Conservation (phyloP, 23 tunicate species). For the Trididemnum clinides region DNA sequence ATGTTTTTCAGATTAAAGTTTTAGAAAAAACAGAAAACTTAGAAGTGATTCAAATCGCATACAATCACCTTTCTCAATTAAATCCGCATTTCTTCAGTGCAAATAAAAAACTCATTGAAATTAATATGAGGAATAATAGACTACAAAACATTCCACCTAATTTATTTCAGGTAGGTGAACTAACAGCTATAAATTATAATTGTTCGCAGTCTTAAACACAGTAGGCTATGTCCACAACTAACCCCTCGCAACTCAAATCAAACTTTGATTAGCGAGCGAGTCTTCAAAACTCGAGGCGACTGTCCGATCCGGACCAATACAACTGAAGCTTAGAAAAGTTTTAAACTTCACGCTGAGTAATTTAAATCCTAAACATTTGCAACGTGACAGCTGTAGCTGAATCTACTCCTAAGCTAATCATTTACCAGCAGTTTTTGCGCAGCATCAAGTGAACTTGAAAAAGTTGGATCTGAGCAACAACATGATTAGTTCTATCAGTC, state of each 20-base stretch:
- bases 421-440: not conserved
- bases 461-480: slow-evolving; percentile 75
- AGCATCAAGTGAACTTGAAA: not conserved
- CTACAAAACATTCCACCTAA: slow-evolving; percentile 32
- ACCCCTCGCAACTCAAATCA: no score
- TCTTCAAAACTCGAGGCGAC: no score
- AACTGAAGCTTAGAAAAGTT: no score
- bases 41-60: slow-evolving; percentile 30
- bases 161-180: slow-evolving; percentile 43
- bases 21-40: slow-evolving; percentile 5
- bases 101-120: slow-evolving; percentile 26
- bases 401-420: no score
- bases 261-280: no score
- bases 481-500: slow-evolving; percentile 18
- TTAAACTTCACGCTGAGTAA: no score
- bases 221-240: no score
- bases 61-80: slow-evolving; percentile 31
- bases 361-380: no score
- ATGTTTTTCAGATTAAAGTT: slow-evolving; percentile 43
- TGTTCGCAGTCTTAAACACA: no score
- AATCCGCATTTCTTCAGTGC: slow-evolving; percentile 34
- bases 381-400: no score
- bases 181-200: no score
- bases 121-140: slow-evolving; percentile 65
- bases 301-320: no score